Base-by-base conservation (phyloP, 2,888 invertebrate species). In the Petrolisthes manimaculis region DNA sequence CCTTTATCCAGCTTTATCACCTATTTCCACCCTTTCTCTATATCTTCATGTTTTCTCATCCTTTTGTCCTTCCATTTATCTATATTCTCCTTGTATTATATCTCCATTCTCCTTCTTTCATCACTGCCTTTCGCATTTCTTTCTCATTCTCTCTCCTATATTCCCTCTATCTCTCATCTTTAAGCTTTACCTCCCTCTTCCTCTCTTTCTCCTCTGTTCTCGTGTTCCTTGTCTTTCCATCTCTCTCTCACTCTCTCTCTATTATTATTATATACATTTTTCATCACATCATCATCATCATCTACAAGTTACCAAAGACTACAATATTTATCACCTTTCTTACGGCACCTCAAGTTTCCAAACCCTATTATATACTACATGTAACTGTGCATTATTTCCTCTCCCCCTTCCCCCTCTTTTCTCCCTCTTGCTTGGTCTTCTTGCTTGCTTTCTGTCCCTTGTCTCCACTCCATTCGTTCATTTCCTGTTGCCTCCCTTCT, bases 361-460 rank as follows among this genome's bases (percentile, higher is more conserved):
- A 37, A 37, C 37, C 0, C 0, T 37, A 37, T 37, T 1, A 37
- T 37, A 37, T 37, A 37, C 37, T 37, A 2, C 37, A 37, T 37
- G 37, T 37, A 37, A 37, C 37, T 37, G 37, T 37, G 37, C 37
- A 37, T 37, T 37, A 37, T 37, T 37, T 37, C 37, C 74, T 74
- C 37, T 37, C 37, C 37, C 67, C 18, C 67, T 67, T 18, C 18
- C 67, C 18, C 67, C 71, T 71, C 3, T 71, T 24, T 71, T 24
- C 24, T 5, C 24, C 37, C 53, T 53, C 53, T 53, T 75, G 51
- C 53, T 53, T 77, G 51, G 37, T 53, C 53, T 53, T 77, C 77
- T 77, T 53, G 37, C 51, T 77, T 18, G 37, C 77, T 77, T 18
- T 77, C 77, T 77, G 51, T 77, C 24, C 53, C 21, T 77, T 51